Percentiles rank a stretch among this genome's conserved stretches.
phyloP scores from a whole-genome alignment of 2,888 invertebrate species.

The Gasteruption jaculator region DNA sequence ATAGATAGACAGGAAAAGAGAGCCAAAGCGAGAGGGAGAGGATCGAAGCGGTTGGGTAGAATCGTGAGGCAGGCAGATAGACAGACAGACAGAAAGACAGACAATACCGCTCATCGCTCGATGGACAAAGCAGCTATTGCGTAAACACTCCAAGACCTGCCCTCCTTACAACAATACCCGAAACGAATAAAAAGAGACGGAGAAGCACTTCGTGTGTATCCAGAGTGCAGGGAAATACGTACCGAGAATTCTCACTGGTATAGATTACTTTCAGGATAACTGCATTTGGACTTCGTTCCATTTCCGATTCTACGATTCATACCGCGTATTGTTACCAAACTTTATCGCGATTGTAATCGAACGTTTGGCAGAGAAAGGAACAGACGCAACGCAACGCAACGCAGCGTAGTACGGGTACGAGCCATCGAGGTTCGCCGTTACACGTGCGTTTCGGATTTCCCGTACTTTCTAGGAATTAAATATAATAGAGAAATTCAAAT shows the following conservation, averaged over 20 bases:
- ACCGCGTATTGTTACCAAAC: no score
- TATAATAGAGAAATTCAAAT: no score
- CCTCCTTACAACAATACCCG: constrained; percentile 23
- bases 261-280: constrained; percentile 45
- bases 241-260: constrained; percentile 31
- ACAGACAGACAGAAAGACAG: constrained; percentile 44
- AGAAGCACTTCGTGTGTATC: constrained; percentile 15
- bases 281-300: constrained; percentile 33
- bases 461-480: no score
- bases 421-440: no score
- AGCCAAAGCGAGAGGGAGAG: constrained; percentile 17
- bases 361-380: no score
- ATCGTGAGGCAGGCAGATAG: constrained; percentile 20
- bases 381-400: no score
- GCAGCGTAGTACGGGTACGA: no score
- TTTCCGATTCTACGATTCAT: no score
- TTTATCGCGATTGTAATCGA: no score
- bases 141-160: constrained; percentile 47
- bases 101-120: constrained; percentile 50
- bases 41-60: no score
- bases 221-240: constrained; percentile 32
- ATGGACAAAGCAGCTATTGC: constrained; percentile 51
- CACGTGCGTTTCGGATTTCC: no score
- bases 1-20: constrained; percentile 28
- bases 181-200: no score